A percentile compares a stretch with the other conserved stretches of the same genome.
Conservation (phyloP, 2,888 invertebrate genomes). For the Athrips mouffetella region DNA sequence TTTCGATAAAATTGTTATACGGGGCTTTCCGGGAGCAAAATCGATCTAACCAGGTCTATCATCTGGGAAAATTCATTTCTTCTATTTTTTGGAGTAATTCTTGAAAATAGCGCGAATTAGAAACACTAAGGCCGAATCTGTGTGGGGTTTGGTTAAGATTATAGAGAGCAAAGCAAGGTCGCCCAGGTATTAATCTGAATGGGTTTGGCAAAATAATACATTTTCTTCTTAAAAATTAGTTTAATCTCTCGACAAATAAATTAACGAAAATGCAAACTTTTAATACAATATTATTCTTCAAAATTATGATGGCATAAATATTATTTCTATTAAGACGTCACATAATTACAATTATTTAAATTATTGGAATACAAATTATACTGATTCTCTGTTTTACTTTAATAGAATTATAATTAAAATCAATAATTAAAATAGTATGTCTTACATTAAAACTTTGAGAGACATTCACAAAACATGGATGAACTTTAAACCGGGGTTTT, state of each 20-base stretch:
- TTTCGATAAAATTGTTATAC: too few species aligned
- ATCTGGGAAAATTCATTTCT: too few species aligned
- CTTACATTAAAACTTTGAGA: conserved; percentile 47
- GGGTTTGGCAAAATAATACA: conserved; percentile 28
- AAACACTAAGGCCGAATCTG: too few species aligned
- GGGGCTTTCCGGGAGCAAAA: too few species aligned
- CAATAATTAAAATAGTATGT: conserved; percentile 47
- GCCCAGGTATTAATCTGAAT: too few species aligned
- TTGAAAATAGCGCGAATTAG: too few species aligned
- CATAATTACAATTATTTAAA: conserved; percentile 45
- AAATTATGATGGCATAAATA: conserved; percentile 63
- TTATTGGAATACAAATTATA: conserved; percentile 53
- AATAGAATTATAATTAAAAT: conserved; percentile 49
- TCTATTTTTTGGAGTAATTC: too few species aligned
- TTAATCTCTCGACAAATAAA: conserved; percentile 76
- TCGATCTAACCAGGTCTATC: too few species aligned
- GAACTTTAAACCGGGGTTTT: conserved; percentile 46
- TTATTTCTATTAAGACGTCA: conserved; percentile 54
- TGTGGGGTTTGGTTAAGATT: not conserved
- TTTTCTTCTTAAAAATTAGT: conserved; percentile 62
- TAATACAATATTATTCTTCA: conserved; percentile 50
- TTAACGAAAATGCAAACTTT: conserved; percentile 66
- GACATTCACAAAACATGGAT: conserved; percentile 3
- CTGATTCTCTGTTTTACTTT: conserved; percentile 46
- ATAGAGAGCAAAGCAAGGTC: too few species aligned